Base-by-base conservation (phyloP, 30 jellyfish, hydroid and myxozoan species). In the Aurelia aurita complex sp. Pacific region DNA sequence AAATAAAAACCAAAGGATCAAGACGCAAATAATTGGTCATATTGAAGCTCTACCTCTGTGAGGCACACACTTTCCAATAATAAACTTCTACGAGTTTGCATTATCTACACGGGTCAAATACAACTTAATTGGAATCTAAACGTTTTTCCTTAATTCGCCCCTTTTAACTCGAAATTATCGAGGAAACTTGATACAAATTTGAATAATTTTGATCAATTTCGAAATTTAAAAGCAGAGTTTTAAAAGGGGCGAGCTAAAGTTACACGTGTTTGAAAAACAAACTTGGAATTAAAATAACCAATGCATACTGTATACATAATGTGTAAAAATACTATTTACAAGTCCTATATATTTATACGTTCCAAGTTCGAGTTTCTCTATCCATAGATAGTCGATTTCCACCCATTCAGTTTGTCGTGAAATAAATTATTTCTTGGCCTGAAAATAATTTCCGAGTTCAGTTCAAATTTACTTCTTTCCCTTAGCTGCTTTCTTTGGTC, bases 241-340 rank as follows among this genome's bases (percentile, higher is more conserved):
- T 40, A 23, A 66, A 66, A 66, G 46, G 38, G 76, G 54, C 76
- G n/a, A 23, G 76, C 38, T 10, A 23, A 19, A 17, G 15, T 66
- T 23, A 35, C 76, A 66, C 46, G 76, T 46, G 46, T 63, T 15
- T 63, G 62, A 57, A 17, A 77, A 61, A 42, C 34, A 79, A 82
- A 82, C 91, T 14, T 76, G 76, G 82, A 82, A 70, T 46, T 82
- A 68, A 82, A 82, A 82, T 53, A 70, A 51, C 63, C 29, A 72
- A 82, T 82, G 81, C 85, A 71, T 46, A 40, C 52, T 40, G 52
- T 82, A 71, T 81, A 81, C 90, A 81, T 81, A 70, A 52, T 69
- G 83, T 60, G 91, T 82, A 72, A 82, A 82, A 82, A 82, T 82
- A 82, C 77, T 82, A 82, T 82, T 50, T 82, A 82, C 91, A 82